Percentiles rank a stretch among this genome's conserved stretches.
Conservation (phyloP, 2,797 vertebrate species). For the Myotis vivesi region DNA sequence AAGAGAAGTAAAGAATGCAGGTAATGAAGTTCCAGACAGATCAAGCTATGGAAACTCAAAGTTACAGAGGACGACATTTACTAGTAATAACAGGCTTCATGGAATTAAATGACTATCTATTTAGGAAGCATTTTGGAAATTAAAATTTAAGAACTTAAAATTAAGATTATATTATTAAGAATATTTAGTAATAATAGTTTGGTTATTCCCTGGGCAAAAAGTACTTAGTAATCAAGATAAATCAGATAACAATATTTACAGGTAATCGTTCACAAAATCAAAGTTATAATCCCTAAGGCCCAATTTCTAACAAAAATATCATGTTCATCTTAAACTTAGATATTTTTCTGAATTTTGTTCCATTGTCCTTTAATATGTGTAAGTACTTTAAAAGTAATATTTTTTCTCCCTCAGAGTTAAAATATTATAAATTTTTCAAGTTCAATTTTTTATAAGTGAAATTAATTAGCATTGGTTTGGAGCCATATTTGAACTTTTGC, state of each 20-base stretch:
- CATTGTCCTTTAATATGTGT: neutral
- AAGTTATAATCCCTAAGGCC: neutral
- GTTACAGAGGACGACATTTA: neutral
- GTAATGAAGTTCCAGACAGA: neutral
- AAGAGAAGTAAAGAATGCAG: neutral
- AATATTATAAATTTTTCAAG: neutral
- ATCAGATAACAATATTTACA: neutral
- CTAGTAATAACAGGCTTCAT: neutral
- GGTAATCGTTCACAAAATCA: neutral
- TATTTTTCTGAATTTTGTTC: neutral
- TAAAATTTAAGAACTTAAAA: neutral
- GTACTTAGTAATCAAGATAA: neutral
- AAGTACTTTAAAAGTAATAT: neutral
- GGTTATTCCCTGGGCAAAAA: neutral
- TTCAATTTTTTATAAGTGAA: neutral
- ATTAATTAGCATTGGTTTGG: slow-evolving; percentile 22
- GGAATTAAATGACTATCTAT: neutral
- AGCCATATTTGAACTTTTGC: slow-evolving; percentile 9
- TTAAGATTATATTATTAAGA: neutral
- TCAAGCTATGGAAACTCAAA: neutral
- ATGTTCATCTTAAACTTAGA: neutral
- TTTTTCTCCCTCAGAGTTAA: neutral
- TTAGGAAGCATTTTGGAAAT: neutral
- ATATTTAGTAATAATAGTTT: neutral
- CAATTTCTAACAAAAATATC: neutral